phyloP scores from a whole-genome alignment of 2,113 vertebrate species.

The Narcine bancroftii region DNA sequence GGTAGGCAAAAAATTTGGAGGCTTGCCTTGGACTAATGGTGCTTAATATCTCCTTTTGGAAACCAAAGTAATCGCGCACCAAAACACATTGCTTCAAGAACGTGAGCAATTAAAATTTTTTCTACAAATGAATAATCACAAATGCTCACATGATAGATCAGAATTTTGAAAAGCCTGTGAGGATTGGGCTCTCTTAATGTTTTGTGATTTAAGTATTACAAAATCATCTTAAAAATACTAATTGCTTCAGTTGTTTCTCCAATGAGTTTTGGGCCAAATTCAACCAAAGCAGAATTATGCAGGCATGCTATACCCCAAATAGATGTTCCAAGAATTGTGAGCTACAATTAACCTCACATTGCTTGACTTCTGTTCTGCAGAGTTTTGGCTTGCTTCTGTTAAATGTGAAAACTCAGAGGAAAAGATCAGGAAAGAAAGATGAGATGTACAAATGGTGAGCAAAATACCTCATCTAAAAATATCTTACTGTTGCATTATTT shows the following conservation, averaged over 20 bases:
- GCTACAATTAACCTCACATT: not conserved
- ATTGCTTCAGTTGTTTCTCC: not conserved
- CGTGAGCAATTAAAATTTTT: not conserved
- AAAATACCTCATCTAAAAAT: slow-evolving; percentile 49
- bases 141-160: not conserved
- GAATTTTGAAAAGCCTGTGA: not conserved
- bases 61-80: not conserved
- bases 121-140: not conserved
- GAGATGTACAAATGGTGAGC: slow-evolving; percentile 38
- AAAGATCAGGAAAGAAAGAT: not conserved
- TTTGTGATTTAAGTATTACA: not conserved
- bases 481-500: slow-evolving; percentile 45
- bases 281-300: not conserved
- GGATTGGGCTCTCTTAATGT: not conserved
- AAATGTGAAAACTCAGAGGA: not conserved
- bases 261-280: not conserved
- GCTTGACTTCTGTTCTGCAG: not conserved
- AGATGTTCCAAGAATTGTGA: not conserved
- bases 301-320: not conserved
- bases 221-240: not conserved
- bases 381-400: not conserved
- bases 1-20: not conserved
- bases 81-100: not conserved
- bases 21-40: too few relatives aligned
- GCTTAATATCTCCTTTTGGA: not conserved